Evolutionary conservation across 1,140 invertebrate species (phyloP), one percentile per base, ranked within the genome.

Genomic region (Marisa cornuarietis): DNA sequence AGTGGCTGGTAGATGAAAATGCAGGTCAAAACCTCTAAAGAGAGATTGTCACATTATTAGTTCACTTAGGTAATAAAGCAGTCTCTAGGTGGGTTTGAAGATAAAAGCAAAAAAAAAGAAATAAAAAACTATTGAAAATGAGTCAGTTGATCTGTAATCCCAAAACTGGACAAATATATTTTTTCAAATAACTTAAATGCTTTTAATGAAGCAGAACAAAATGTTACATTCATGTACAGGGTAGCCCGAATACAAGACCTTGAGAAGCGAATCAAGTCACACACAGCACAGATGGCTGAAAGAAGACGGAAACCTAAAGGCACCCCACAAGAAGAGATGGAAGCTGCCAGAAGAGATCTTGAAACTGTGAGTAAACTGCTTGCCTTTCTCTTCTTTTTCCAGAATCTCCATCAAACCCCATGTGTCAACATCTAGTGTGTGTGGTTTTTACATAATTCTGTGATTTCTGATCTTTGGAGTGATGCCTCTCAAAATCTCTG

Each of bases 281-380:
- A 90, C 81, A 87, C 87, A 49, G 75, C 83, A 68, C 79, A 82
- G 66, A 90, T 90, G 89, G 81, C 86, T 52, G 88, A 90, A 49
- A 82, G 90, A 66, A 73, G 89, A 52, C 85, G 85, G 82, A 81
- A 85, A 54, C 90, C 89, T 2, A 89, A 87, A 72, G 89, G 88
- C 13, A 86, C 87, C 1, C 88, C 89, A 20, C 88, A 90, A 78
- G 84, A 89, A 62, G 89, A 90, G 73, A 90, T 90, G 88, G 86
- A 86, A 58, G 86, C 88, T 11, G 89, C 89, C 14, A 82, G 83
- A 61, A 84, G 84, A 79, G 89, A 90, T 79, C 79, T 90, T 62
- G 86, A 88, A 79, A 85, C 89, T 61, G 89, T 90, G 84, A 83
- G 88, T 87, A 24, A 13, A 26, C 54, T 58, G 54, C 54, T 58